Evolutionary conservation across 1,140 invertebrate species (phyloP).

Genomic region (Mycetomoellerius zeteki): DNA sequence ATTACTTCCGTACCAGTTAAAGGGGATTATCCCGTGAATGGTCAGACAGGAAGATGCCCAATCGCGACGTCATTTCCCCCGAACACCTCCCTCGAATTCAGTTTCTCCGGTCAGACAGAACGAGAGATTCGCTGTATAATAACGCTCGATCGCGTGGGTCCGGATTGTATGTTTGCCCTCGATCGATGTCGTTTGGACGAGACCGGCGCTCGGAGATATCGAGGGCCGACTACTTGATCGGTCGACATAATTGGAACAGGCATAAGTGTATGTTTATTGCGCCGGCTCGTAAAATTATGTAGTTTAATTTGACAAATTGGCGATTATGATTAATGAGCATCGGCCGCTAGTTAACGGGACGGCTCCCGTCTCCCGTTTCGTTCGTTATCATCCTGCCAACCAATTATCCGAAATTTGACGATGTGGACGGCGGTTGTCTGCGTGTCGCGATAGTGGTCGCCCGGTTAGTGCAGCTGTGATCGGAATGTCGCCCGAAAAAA

Average conservation of each 20-base stretch:
- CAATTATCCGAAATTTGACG: constrained; percentile 70
- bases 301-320: constrained; percentile 70
- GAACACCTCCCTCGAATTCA: constrained; percentile 15
- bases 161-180: constrained; percentile 27
- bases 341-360: constrained; percentile 59
- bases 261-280: constrained; percentile 65
- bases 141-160: constrained; percentile 32
- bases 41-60: constrained; percentile 44
- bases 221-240: constrained; percentile 33
- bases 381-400: constrained; percentile 67
- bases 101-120: constrained; percentile 28
- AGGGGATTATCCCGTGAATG: constrained; percentile 51
- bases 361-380: constrained; percentile 54
- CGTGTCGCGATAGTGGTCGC: constrained; percentile 63
- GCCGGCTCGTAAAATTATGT: constrained; percentile 60
- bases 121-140: constrained; percentile 36
- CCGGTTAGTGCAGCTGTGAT: constrained; percentile 31
- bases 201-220: neutral
- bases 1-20: constrained; percentile 57
- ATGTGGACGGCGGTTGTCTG: constrained; percentile 63
- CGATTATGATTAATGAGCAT: constrained; percentile 68
- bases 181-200: constrained; percentile 38
- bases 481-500: constrained; percentile 11
- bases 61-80: constrained; percentile 34
- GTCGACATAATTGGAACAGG: constrained; percentile 58